A percentile compares a stretch with the other conserved stretches of the same genome.
phyloP scores from a whole-genome alignment of 2,888 invertebrate species.

The Ecdyonurus torrentis region DNA sequence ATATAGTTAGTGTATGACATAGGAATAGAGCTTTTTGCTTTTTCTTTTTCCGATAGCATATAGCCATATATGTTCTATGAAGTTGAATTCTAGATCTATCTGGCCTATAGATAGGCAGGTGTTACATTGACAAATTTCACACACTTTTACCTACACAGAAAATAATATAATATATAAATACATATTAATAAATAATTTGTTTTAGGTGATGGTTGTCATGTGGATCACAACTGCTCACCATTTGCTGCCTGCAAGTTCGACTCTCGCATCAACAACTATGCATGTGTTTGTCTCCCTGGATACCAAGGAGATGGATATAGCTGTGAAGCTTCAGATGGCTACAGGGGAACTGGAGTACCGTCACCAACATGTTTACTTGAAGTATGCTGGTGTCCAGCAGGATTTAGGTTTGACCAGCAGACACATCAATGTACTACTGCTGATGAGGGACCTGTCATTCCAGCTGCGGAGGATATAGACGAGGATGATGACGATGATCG shows the following conservation, averaged over 20 bases:
- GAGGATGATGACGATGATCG: neutral
- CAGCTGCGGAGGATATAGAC: neutral
- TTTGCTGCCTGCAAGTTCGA: conserved; percentile 31
- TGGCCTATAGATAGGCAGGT: too few species aligned
- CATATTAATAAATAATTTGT: neutral
- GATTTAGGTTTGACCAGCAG: conserved; percentile 28
- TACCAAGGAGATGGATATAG: conserved; percentile 34
- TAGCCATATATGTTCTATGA: too few species aligned
- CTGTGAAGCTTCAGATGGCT: conserved; percentile 15
- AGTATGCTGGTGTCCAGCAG: conserved; percentile 40
- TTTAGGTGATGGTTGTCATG: conserved; percentile 30
- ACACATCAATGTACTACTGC: neutral
- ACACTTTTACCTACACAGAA: too few species aligned
- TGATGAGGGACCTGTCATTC: neutral
- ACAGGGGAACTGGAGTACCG: conserved; percentile 22
- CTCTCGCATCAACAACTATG: conserved; percentile 19
- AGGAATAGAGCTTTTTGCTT: too few species aligned
- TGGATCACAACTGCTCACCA: conserved; percentile 37
- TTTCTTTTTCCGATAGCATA: too few species aligned
- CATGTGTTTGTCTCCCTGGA: conserved; percentile 34
- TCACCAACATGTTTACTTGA: conserved; percentile 31
- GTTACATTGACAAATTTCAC: too few species aligned
- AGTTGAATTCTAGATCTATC: too few species aligned
- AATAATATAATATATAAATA: neutral
- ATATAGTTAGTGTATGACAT: too few species aligned